These are phyloP conservation scores for Orthonevra nobilis DNA, from an alignment of 2,888 invertebrate genomes.

Conservation along the genomic window DNA sequence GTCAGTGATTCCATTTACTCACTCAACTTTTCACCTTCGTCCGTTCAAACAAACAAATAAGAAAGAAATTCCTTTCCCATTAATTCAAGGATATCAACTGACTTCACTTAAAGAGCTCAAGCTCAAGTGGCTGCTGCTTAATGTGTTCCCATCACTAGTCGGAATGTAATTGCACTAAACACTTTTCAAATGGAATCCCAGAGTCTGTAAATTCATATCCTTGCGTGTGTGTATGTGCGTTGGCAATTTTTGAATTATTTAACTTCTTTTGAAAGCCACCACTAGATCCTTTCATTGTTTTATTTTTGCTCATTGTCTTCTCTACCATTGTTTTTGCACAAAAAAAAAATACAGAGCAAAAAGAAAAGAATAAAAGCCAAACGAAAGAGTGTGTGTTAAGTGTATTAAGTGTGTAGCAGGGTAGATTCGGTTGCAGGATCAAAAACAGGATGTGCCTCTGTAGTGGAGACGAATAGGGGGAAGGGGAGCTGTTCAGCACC, in stretches of 20 bases:
- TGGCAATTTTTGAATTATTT: constrained; percentile 34
- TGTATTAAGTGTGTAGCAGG: constrained; percentile 36
- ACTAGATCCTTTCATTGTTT: constrained; percentile 54
- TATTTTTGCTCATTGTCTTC: constrained; percentile 20
- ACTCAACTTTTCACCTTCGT: neutral
- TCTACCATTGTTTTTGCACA: constrained; percentile 20
- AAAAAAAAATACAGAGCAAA: neutral
- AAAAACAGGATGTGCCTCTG: constrained; percentile 16
- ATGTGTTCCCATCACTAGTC: constrained; percentile 7
- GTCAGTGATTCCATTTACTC: neutral
- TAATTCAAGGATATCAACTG: constrained; percentile 21
- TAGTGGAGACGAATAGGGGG: neutral
- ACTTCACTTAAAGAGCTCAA: constrained; percentile 5
- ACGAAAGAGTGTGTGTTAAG: constrained; percentile 44
- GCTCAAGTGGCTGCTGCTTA: neutral
- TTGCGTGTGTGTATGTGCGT: neutral
- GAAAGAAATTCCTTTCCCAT: constrained; percentile 6
- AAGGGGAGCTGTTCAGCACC: constrained; percentile 58
- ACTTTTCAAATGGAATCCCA: neutral
- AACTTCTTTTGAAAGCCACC: constrained; percentile 42
- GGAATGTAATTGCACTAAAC: constrained; percentile 23
- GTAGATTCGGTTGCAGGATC: neutral
- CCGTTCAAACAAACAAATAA: neutral
- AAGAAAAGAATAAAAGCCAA: constrained; percentile 9
- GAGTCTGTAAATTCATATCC: neutral